Base-by-base conservation (phyloP, 53 echinoderm and acorn worm genomes). In the Holothuria scabra region DNA sequence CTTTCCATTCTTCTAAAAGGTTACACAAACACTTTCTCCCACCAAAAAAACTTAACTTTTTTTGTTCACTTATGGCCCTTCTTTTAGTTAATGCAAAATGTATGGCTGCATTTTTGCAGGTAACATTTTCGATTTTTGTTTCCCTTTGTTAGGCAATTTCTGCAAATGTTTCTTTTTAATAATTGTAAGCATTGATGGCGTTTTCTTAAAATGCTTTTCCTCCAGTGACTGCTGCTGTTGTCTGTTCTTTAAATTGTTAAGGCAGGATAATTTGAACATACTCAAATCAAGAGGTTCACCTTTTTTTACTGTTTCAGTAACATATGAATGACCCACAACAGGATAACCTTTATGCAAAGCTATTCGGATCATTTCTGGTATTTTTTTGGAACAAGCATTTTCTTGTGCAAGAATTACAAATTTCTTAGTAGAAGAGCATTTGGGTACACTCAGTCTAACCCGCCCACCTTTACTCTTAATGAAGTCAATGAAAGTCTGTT, bases 151-250 rank as follows among this genome's bases (percentile, higher is more conserved):
- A 25, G 10, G 25, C 64, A 63, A 63, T 29, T 63, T 63, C 25
- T 63, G 26, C 5, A 28, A 16, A 28, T 9, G 25, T 28, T 29
- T 28, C 25, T 63, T 63, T 29, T 63, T 63, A 16, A 63, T 4
- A 63, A 63, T 23, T 63, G 64, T 63, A 25, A 63, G 64, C 64
- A 63, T 63, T 63, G 64, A 63, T 8, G 64, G 64, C 5, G 64
- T 28, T 29, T 63, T 63, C 64, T 63, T 63, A 63, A 63, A 63
- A 63, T 63, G 64, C 29, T 29, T 63, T 25, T 63, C 64, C 64
- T 63, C 64, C 64, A 63, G 29, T 63, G 64, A 63, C 29, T 63
- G 64, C 48, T 48, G 48, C 48, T 13, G 48, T 13, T 48, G 48
- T 48, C 14, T 48, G 3, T 48, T 48, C 9, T 48, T 48, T 1